Base-by-base conservation (phyloP, 2,797 vertebrate species). In the Enteromius viviparus region DNA sequence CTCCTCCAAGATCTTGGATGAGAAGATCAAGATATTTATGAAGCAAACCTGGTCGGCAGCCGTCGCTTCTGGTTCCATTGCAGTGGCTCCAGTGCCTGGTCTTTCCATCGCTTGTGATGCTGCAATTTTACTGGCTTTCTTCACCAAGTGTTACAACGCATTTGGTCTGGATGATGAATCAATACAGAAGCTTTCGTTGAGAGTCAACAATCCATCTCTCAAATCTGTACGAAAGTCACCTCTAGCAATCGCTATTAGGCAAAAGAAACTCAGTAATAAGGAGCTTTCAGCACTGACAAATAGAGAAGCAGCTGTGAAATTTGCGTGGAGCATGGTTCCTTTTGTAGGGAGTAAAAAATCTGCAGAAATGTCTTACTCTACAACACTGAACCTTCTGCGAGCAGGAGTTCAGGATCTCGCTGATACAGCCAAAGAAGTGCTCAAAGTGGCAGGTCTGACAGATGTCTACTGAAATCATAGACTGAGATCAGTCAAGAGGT, bases 121-220 rank as follows among this genome's bases (percentile, higher is more conserved):
- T 14, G 76, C 15, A 5, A 87, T 87, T 58, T 65, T 87, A 58
- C 70, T 85, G 37, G 14, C 2, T 53, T 88, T 88, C 85, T 82
- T 88, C 58, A 76, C 71, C 0, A 86, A 49, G 3, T 86, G 87
- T 23, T 87, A 66, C 80, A 26, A 79, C 14, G 53, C 82, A 12
- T 86, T 88, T 9, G 85, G 87, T 37, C 71, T 88, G 49, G 76
- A 88, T 37, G 80, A 84, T n/a, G 58, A 82, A 40, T 88, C 87
- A 21, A 65, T 88, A 23, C 19, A 77, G 3, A 86, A 72, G 53
- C 82, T 88, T 8, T 82, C 85, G 0, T 19, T 71, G 42, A 68
- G 87, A 51, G 76, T 86, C 10, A 88, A 88, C 53, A 88, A 83
- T 40, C 80, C 66, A 78, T 66, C 49, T 7, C 64, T 87, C 47